Base-by-base conservation (phyloP, 2,888 invertebrate species). In the Apamea anceps region DNA sequence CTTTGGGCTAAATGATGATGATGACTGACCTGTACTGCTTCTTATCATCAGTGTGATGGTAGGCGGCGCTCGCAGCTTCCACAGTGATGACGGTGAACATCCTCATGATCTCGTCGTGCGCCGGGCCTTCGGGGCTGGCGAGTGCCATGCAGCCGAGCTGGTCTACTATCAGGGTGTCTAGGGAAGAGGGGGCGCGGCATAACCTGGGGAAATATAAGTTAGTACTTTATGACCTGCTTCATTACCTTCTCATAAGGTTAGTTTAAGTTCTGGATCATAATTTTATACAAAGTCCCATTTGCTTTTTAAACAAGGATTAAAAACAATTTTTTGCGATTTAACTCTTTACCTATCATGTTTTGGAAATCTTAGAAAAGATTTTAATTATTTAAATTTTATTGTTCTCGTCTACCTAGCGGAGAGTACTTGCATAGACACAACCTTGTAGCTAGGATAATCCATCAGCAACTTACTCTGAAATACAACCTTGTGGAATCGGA, bases 111-210 rank as follows among this genome's bases (percentile, higher is more conserved):
- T 99, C 99, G 90, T 99, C 99, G 93, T 99, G 99, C 0, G 98
- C 98, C 57, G 98, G 97, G 0, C 98, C 98, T 90, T 98, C 99
- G 88, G 99, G 99, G 91, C 98, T 98, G 0, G 99, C 99, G 77
- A 99, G 99, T 81, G 99, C 98, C 98, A 99, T 99, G 93, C 99
- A 99, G 25, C 99, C 99, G 71, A 99, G 97, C 95, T 99, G 99
- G 95, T 99, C 99, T 12, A 99, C 99, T 91, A 99, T 99, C 48
- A 99, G 96, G 0, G 98, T 98, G 94, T 99, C 99, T 84, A 99
- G 97, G 13, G 98, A 98, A 0, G 99, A 99, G 0, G 99, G 99
- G 0, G 99, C 98, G 66, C 99, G 98, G 92, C 99, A 99, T 92
- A 99, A 98, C 79, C 98, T 97, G 81, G 37, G 37, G 0, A 73